Percentiles rank a stretch among this genome's conserved stretches.
Evolutionary conservation across 2,888 invertebrate genomes (phyloP).

Genomic region (Dioctria linearis): DNA sequence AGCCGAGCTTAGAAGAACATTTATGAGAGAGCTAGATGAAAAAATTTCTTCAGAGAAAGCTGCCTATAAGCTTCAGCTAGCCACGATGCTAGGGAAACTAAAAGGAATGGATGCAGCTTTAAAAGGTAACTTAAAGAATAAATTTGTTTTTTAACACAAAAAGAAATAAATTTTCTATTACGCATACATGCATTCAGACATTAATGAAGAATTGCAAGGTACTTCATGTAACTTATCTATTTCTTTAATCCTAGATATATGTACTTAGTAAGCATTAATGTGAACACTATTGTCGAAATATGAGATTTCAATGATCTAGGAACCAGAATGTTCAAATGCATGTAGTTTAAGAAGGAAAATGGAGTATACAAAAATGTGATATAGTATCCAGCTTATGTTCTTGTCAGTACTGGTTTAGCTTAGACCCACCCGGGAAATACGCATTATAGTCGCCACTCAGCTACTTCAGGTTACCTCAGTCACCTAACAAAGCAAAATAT

Average conservation of each 20-base stretch:
- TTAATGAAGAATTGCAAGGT: constrained; percentile 70
- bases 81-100: constrained; percentile 81
- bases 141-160: neutral
- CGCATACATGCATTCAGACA: constrained; percentile 64
- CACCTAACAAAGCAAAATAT: no score
- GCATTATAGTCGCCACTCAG: no score
- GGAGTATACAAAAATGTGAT: no score
- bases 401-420: no score
- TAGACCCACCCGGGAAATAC: no score
- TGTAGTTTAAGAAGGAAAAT: no score
- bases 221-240: constrained; percentile 56
- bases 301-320: no score
- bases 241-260: neutral
- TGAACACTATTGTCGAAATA: no score
- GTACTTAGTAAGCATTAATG: neutral
- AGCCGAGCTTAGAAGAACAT: constrained; percentile 72
- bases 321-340: no score
- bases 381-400: no score
- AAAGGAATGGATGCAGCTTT: constrained; percentile 84
- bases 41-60: constrained; percentile 79
- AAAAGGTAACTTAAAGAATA: constrained; percentile 73
- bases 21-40: constrained; percentile 77
- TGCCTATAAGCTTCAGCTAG: constrained; percentile 80
- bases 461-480: no score
- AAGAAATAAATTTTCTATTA: constrained; percentile 8